Percentiles rank a stretch among this genome's conserved stretches.
Evolutionary conservation across 2,113 vertebrate genomes (phyloP).

Genomic region (Epinephelus moara): DNA sequence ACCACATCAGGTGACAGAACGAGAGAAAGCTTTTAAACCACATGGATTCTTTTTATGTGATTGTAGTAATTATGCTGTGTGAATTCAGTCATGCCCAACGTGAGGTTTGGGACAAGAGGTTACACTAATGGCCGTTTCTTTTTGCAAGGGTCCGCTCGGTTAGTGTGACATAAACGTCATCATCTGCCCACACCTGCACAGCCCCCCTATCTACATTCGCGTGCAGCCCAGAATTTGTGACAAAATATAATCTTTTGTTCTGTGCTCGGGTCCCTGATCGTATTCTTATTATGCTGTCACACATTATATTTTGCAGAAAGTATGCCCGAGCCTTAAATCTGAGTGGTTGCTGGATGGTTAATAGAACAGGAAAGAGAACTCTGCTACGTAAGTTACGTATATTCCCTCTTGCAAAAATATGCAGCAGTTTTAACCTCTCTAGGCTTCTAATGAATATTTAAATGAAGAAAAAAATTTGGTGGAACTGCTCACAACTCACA

Average conservation of each 20-base stretch:
- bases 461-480: not conserved
- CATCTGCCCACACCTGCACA: too few species aligned
- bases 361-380: constrained; percentile 1
- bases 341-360: not conserved
- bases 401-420: too few species aligned
- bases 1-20: not conserved
- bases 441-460: not conserved
- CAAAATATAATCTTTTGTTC: too few species aligned
- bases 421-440: not conserved
- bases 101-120: not conserved
- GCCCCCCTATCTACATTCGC: too few species aligned
- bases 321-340: not conserved
- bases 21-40: not conserved
- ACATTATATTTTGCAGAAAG: too few species aligned
- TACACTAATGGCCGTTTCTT: not conserved
- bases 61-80: not conserved
- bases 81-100: not conserved
- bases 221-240: too few species aligned
- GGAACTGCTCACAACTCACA: not conserved
- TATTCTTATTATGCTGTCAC: too few species aligned
- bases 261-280: too few species aligned
- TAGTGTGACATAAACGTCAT: too few species aligned
- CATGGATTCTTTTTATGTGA: not conserved
- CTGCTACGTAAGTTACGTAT: not conserved
- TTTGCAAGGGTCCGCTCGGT: too few species aligned